phyloP scores from a whole-genome alignment of 2,888 invertebrate genomes.

The Exocentrus adspersus region DNA sequence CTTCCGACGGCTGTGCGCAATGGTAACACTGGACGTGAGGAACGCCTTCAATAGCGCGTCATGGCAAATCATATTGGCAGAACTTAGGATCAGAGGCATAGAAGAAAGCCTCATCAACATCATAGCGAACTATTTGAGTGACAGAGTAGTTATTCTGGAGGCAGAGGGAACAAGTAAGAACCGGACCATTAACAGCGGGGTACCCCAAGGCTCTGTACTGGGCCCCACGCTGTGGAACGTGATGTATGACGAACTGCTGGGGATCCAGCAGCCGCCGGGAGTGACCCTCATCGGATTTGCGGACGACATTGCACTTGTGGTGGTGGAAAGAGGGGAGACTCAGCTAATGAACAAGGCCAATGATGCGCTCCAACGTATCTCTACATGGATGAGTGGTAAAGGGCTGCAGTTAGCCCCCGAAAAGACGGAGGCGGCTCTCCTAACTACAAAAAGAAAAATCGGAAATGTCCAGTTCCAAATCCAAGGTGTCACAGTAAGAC shows the following conservation, averaged over 20 bases:
- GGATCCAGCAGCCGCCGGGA: background rate
- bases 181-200: slow-evolving; percentile 2
- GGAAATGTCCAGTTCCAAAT: background rate
- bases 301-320: background rate
- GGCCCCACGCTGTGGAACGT: background rate
- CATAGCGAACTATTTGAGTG: slow-evolving; percentile 3
- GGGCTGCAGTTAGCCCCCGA: background rate
- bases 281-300: background rate
- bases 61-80: slow-evolving; percentile 6
- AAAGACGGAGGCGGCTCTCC: slow-evolving; percentile 3
- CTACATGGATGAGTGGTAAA: background rate
- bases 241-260: background rate
- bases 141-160: slow-evolving; percentile 5
- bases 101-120: slow-evolving; percentile 7
- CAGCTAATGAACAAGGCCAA: background rate
- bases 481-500: background rate
- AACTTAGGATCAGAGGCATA: slow-evolving; percentile 8
- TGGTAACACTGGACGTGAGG: slow-evolving; percentile 9
- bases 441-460: slow-evolving; percentile 5
- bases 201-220: slow-evolving; percentile 2
- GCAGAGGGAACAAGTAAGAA: background rate
- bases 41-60: slow-evolving; percentile 13
- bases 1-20: slow-evolving; percentile 18
- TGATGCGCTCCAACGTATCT: background rate
- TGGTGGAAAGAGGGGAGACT: background rate